Conservation (phyloP, 64 coral and sea anemone genomes). For the Cladopsammia gracilis region DNA sequence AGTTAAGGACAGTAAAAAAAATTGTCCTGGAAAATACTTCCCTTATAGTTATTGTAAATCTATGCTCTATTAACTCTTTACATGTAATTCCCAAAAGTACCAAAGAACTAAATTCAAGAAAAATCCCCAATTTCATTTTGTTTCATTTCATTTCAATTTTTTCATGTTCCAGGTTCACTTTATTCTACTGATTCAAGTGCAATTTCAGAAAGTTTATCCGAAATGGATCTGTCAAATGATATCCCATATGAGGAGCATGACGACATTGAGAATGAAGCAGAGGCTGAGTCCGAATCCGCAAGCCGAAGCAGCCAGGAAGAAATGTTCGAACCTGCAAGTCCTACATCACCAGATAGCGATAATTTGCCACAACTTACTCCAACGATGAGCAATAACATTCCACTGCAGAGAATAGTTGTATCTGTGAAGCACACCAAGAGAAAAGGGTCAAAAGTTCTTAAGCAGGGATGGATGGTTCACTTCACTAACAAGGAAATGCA, state of each 20-base stretch:
- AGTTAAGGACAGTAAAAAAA: no score
- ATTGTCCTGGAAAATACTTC: no score
- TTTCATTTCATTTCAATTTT: no score
- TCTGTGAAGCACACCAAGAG: slow-evolving; percentile 99
- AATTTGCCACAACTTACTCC: slow-evolving; percentile 65
- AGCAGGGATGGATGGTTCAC: slow-evolving; percentile 99
- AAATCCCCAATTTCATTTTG: no score
- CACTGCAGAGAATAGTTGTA: slow-evolving; percentile 95
- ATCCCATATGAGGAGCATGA: slow-evolving; percentile 83
- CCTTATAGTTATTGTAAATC: no score
- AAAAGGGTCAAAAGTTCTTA: slow-evolving; percentile 95
- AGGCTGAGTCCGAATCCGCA: slow-evolving; percentile 29
- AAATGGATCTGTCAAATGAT: slow-evolving; percentile 90
- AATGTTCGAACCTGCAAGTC: slow-evolving; percentile 63
- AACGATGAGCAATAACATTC: slow-evolving; percentile 94
- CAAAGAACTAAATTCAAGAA: no score
- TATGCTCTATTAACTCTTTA: no score
- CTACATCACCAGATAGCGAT: slow-evolving; percentile 82
- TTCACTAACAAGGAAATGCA: slow-evolving; percentile 96
- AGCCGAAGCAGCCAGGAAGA: slow-evolving; percentile 65
- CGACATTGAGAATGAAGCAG: slow-evolving; percentile 64
- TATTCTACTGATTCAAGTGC: slow-evolving; percentile 72
- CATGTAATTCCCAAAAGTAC: no score
- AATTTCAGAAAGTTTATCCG: slow-evolving; percentile 90
- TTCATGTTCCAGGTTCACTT: slow-evolving; percentile 54